Conservation (phyloP, 2,113 vertebrate genomes). For the Alectura lathami region DNA sequence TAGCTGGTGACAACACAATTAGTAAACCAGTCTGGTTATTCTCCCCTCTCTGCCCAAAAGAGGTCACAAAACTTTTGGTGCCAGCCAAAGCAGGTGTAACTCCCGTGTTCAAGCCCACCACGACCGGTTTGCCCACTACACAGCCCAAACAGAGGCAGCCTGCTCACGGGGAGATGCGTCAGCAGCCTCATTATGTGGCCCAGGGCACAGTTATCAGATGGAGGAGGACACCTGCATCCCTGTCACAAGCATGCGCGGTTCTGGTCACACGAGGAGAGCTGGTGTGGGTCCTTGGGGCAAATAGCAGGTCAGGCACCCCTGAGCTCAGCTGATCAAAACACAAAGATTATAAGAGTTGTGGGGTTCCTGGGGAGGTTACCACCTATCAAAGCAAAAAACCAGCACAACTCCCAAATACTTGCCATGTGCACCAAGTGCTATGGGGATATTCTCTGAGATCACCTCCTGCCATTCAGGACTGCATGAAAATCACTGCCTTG, state of each 20-base stretch:
- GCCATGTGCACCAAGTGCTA: not conserved
- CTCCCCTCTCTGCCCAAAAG: not conserved
- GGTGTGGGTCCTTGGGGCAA: not conserved
- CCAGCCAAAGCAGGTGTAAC: not conserved
- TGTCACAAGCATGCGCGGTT: not conserved
- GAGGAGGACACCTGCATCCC: rapidly evolving
- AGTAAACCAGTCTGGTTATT: not conserved
- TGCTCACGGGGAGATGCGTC: rapidly evolving
- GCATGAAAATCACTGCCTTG: not conserved
- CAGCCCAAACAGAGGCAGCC: not conserved
- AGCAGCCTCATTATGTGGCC: not conserved
- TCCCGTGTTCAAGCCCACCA: not conserved
- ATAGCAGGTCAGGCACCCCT: not conserved
- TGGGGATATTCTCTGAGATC: not conserved
- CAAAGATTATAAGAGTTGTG: not conserved
- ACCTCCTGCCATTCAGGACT: not conserved
- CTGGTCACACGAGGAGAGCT: rapidly evolving
- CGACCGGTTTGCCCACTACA: rapidly evolving
- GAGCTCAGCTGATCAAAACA: not conserved
- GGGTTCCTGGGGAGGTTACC: not conserved
- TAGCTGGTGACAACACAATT: not conserved
- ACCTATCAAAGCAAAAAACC: not conserved
- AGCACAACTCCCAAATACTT: not conserved
- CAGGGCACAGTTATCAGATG: not conserved
- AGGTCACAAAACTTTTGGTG: not conserved